phyloP scores from a whole-genome alignment of 2,888 invertebrate genomes.

The Chrysopilus asiliformis region DNA sequence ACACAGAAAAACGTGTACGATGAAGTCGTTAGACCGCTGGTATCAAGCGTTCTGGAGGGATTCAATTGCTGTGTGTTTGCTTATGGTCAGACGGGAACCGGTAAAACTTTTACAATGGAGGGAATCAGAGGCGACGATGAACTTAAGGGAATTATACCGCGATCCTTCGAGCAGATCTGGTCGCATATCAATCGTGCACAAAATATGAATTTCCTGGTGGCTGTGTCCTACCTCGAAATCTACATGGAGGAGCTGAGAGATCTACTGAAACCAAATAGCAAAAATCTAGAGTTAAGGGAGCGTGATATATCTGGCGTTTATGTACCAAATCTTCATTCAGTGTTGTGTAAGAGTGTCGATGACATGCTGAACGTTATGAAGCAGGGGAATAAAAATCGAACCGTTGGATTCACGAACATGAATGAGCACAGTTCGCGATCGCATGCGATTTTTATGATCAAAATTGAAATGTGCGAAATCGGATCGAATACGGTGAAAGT shows the following conservation, averaged over 20 bases:
- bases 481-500: constrained; percentile 51
- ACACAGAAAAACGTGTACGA: constrained; percentile 89
- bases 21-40: constrained; percentile 88
- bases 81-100: constrained; percentile 98
- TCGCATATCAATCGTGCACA: constrained; percentile 79
- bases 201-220: constrained; percentile 89
- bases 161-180: constrained; percentile 96
- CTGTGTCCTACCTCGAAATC: constrained; percentile 94
- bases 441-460: constrained; percentile 97
- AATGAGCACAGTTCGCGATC: constrained; percentile 96
- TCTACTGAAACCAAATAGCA: constrained; percentile 46
- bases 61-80: constrained; percentile 99
- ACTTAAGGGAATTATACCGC: constrained; percentile 75
- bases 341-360: constrained; percentile 83
- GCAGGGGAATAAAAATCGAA: constrained; percentile 83
- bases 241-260: constrained; percentile 86
- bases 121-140: constrained; percentile 52
- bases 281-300: constrained; percentile 48
- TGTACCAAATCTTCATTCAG: constrained; percentile 88
- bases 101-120: constrained; percentile 59
- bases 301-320: constrained; percentile 70
- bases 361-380: constrained; percentile 93
- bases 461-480: constrained; percentile 82
- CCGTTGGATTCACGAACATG: constrained; percentile 94
- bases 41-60: constrained; percentile 89